Conservation (phyloP, 2,888 invertebrate genomes). For the Pemphredon lugubris region DNA sequence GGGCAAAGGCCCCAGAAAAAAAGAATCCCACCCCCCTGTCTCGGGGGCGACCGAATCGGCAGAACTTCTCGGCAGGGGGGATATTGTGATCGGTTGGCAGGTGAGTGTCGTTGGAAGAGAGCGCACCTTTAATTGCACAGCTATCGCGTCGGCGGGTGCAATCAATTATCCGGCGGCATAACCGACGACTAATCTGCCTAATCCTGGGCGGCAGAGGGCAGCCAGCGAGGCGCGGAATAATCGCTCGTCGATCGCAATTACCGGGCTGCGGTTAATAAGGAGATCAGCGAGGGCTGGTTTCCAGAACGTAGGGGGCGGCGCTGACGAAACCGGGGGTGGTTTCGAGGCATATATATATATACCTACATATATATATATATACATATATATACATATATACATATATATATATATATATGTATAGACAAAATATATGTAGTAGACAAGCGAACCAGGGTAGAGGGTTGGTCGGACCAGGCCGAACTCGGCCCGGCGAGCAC, state of each 20-base stretch:
- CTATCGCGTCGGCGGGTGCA: conserved; percentile 56
- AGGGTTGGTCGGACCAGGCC: conserved; percentile 65
- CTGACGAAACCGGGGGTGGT: conserved; percentile 43
- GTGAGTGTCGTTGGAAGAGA: conserved; percentile 4
- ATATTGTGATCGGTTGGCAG: too few species aligned
- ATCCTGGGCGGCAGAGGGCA: conserved; percentile 72
- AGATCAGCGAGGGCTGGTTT: conserved; percentile 75
- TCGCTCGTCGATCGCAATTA: conserved; percentile 79
- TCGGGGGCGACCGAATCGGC: too few species aligned
- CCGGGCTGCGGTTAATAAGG: conserved; percentile 80
- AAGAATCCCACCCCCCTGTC: too few species aligned
- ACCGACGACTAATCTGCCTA: conserved; percentile 79
- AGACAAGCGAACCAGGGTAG: conserved; percentile 48
- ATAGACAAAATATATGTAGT: conserved; percentile 45
- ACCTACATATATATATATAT: too few species aligned
- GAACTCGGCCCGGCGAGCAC: conserved; percentile 70
- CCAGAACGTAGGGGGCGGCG: conserved; percentile 50
- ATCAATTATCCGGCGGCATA: conserved; percentile 76
- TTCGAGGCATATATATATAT: conserved; percentile 42
- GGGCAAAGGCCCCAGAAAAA: too few species aligned
- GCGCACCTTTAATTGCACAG: conserved; percentile 58
- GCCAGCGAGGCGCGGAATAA: conserved; percentile 77
- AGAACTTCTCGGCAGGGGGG: too few species aligned
- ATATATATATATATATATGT: conserved; percentile 26
- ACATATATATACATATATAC: too few species aligned